phyloP scores from a whole-genome alignment of 2,888 invertebrate genomes.

The Aleiodes testaceus region DNA sequence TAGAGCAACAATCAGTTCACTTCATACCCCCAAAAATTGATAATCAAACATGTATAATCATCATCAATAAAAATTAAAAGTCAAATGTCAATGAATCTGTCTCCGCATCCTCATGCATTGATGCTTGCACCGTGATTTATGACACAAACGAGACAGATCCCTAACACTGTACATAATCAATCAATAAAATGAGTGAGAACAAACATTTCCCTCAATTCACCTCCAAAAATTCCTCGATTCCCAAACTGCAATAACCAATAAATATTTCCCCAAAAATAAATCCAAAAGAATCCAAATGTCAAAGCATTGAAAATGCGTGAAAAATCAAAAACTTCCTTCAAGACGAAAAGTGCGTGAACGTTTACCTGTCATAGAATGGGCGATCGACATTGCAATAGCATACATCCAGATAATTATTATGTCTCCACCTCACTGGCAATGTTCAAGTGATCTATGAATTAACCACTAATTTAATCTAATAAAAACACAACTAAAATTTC shows the following conservation, averaged over 20 bases:
- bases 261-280: conserved; percentile 38
- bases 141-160: not conserved
- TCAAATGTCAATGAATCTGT: too few species aligned
- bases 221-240: not conserved
- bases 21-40: too few species aligned
- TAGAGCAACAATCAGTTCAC: too few species aligned
- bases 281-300: not conserved
- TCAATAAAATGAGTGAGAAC: not conserved
- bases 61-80: too few species aligned
- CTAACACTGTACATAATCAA: conserved; percentile 1
- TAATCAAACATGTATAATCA: too few species aligned
- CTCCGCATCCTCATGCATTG: not conserved
- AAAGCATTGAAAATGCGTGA: conserved; percentile 1
- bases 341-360: conserved; percentile 32
- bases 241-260: conserved; percentile 42
- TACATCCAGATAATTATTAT: conserved; percentile 69
- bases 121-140: not conserved
- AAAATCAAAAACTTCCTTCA: not conserved
- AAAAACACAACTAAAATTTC: conserved; percentile 33
- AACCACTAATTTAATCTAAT: conserved; percentile 10
- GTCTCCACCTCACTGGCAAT: conserved; percentile 56
- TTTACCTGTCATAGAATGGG: conserved; percentile 73
- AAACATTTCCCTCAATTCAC: not conserved
- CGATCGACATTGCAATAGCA: conserved; percentile 71
- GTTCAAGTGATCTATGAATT: conserved; percentile 45